Percentiles rank a stretch among this genome's conserved stretches.
phyloP scores from a whole-genome alignment of 2,888 invertebrate genomes.

The Trichacis sp. region DNA sequence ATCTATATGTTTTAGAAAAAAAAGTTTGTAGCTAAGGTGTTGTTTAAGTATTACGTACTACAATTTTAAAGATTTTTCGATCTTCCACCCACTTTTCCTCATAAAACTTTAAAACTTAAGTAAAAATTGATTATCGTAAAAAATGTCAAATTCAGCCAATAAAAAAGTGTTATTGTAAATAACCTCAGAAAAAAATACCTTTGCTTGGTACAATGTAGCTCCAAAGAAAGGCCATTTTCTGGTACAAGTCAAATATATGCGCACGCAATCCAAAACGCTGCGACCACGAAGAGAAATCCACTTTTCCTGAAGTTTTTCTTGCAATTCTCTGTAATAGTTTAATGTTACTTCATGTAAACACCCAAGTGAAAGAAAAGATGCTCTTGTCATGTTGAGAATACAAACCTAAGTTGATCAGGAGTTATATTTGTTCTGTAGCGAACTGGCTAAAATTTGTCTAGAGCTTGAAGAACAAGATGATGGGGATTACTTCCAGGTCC shows the following conservation, averaged over 20 bases:
- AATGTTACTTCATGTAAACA: not conserved
- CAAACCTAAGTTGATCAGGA: slow-evolving; percentile 77
- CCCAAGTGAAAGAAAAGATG: not conserved
- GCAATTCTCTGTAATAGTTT: slow-evolving; percentile 74
- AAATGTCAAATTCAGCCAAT: too few species aligned
- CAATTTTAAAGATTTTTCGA: slow-evolving; percentile 1
- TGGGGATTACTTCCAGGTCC: slow-evolving; percentile 71
- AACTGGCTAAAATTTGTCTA: slow-evolving; percentile 92
- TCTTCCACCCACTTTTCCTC: too few species aligned
- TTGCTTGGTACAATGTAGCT: slow-evolving; percentile 90
- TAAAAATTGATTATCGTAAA: too few species aligned
- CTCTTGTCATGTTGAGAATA: too few species aligned
- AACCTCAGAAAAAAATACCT: too few species aligned
- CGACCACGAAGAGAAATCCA: slow-evolving; percentile 91
- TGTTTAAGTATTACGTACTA: too few species aligned
- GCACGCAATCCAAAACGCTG: slow-evolving; percentile 88
- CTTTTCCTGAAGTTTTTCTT: slow-evolving; percentile 83
- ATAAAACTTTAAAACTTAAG: too few species aligned
- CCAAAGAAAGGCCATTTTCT: slow-evolving; percentile 97
- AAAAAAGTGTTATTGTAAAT: too few species aligned
- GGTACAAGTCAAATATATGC: slow-evolving; percentile 94
- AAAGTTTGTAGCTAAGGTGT: too few species aligned
- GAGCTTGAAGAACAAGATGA: slow-evolving; percentile 77
- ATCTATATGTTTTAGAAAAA: too few species aligned
- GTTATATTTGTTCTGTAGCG: slow-evolving; percentile 83